phyloP scores from a whole-genome alignment of 2,888 invertebrate genomes.

The Rotaria socialis region DNA sequence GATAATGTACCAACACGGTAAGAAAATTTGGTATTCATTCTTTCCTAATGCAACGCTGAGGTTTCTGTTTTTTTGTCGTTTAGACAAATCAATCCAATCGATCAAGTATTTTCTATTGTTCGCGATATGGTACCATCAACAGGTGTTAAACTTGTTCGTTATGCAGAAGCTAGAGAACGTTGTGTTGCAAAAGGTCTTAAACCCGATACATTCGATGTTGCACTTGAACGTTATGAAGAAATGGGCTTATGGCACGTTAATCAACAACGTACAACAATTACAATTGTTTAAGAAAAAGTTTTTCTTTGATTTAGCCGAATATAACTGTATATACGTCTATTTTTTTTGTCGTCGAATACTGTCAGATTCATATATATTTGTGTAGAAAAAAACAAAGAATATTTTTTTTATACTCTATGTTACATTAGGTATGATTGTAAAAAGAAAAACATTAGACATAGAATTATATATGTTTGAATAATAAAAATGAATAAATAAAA shows the following conservation, averaged over 20 bases:
- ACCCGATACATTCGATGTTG: constrained; percentile 44
- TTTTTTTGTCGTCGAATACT: not conserved
- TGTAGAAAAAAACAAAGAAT: not conserved
- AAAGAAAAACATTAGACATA: not conserved
- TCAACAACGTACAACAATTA: constrained; percentile 41
- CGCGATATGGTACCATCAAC: constrained; percentile 43
- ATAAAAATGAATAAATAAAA: not conserved
- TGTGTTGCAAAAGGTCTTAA: constrained; percentile 42
- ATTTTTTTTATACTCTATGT: not conserved
- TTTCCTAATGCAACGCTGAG: not conserved
- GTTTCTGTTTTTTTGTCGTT: not conserved
- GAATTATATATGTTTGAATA: not conserved
- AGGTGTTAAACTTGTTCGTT: constrained; percentile 37
- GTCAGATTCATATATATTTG: not conserved
- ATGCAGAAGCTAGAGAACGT: constrained; percentile 43
- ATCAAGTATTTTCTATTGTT: constrained; percentile 46
- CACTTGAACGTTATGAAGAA: constrained; percentile 39
- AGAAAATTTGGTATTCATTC: not conserved
- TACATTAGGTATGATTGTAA: not conserved
- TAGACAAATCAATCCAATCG: constrained; percentile 36
- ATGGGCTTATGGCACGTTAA: constrained; percentile 42
- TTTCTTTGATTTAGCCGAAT: not conserved
- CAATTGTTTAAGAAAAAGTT: constrained; percentile 33
- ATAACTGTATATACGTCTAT: constrained; percentile 13
- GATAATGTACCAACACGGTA: constrained; percentile 38